These are phyloP conservation scores for Stenodera caucasica DNA, from an alignment of 2,888 invertebrate genomes.

Conservation along the genomic window DNA sequence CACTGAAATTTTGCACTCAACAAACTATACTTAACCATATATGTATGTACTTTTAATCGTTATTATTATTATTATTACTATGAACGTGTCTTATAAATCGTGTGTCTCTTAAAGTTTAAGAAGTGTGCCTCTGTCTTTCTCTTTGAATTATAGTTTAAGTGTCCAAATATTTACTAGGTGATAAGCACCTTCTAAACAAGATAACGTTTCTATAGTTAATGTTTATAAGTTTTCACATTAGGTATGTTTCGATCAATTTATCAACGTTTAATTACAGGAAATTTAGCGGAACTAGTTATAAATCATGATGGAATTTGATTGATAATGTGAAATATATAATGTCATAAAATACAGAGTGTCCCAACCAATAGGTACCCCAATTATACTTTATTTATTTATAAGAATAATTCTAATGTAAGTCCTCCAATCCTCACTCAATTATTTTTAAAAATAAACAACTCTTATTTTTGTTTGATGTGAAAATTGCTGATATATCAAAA, in stretches of 20 bases:
- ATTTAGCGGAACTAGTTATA: not conserved
- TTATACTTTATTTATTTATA: no score
- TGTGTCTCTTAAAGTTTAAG: not conserved
- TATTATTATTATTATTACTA: not conserved
- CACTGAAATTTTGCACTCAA: not conserved
- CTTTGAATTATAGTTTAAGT: not conserved
- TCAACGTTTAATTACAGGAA: not conserved
- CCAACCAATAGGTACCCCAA: no score
- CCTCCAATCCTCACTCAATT: no score
- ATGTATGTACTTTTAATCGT: not conserved
- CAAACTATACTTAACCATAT: not conserved
- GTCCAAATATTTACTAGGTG: not conserved
- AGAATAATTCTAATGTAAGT: no score
- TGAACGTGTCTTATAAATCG: not conserved
- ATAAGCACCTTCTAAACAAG: not conserved
- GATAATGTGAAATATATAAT: no score
- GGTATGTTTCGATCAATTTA: not conserved
- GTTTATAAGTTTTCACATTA: not conserved
- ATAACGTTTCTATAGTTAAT: not conserved
- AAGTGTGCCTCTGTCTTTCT: not conserved
- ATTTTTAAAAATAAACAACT: no score
- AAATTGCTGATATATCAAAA: no score
- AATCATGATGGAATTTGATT: no score
- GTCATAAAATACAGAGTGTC: no score
- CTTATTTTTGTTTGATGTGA: no score